Evolutionary conservation across 1,140 invertebrate species (phyloP).

Genomic region (Scaptomyza graminum): DNA sequence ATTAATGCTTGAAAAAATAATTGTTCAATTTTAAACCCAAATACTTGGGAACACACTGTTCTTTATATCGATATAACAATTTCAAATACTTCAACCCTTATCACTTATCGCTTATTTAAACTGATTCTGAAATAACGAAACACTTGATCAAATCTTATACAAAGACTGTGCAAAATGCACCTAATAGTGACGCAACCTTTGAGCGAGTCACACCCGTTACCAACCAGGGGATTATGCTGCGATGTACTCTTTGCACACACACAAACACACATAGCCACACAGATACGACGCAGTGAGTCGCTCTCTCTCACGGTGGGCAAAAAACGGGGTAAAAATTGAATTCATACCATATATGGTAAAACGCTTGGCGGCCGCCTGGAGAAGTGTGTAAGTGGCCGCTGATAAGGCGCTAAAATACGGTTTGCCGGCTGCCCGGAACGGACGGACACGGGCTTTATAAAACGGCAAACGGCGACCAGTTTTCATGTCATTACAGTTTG

Average conservation of each 20-base stretch:
- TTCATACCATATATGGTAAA: conserved; percentile 84
- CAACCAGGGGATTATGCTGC: conserved; percentile 39
- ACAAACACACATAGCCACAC: conserved; percentile 11
- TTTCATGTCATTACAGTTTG: conserved; percentile 83
- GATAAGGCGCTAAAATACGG: conserved; percentile 64
- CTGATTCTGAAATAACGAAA: neutral
- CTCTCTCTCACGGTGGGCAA: conserved; percentile 18
- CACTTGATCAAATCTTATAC: neutral
- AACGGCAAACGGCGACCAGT: conserved; percentile 76
- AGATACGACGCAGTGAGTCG: conserved; percentile 16
- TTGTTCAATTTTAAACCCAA: too few species aligned
- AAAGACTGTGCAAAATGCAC: conserved; percentile 4
- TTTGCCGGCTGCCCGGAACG: conserved; percentile 37
- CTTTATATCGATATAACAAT: too few species aligned
- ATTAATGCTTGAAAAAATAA: too few species aligned
- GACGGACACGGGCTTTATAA: conserved; percentile 68
- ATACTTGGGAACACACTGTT: too few species aligned
- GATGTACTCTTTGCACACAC: conserved; percentile 30
- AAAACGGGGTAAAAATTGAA: conserved; percentile 60
- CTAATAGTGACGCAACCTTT: conserved; percentile 33
- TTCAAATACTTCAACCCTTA: too few species aligned
- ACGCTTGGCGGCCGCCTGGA: conserved; percentile 52
- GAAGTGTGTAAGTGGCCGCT: conserved; percentile 62
- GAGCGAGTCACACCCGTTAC: conserved; percentile 35
- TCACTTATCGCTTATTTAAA: neutral